Percentiles rank a stretch among this genome's conserved stretches.
Evolutionary conservation across 2,797 vertebrate species (phyloP).

Genomic region (Thamnophis elegans): DNA sequence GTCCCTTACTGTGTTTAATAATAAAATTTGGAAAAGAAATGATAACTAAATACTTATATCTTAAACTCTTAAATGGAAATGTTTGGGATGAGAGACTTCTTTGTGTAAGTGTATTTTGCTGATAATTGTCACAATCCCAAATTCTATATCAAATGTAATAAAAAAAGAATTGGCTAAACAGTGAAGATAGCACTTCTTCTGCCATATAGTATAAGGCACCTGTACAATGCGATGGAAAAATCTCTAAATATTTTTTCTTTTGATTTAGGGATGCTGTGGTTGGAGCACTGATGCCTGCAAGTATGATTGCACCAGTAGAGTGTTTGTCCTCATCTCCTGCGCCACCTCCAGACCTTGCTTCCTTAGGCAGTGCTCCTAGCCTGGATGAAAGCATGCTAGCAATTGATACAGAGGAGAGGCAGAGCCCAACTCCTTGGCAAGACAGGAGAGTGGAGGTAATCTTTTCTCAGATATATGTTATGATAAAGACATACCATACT

Average conservation of each 20-base stretch:
- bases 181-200: neutral
- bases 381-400: conserved; percentile 80
- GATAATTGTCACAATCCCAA: neutral
- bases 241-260: conserved; percentile 30
- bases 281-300: conserved; percentile 93
- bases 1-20: neutral
- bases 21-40: neutral
- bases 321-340: conserved; percentile 87
- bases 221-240: neutral
- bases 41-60: neutral
- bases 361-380: conserved; percentile 77
- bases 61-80: neutral
- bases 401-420: conserved; percentile 82
- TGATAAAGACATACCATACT: neutral
- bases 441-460: conserved; percentile 91
- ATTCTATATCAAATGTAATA: neutral
- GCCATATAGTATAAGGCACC: neutral
- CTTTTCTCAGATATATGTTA: neutral
- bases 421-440: conserved; percentile 94
- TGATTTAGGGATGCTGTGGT: conserved; percentile 88
- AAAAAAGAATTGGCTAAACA: neutral
- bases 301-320: conserved; percentile 95
- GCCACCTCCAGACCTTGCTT: conserved; percentile 82
- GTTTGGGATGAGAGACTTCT: neutral
- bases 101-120: neutral